phyloP scores from a whole-genome alignment of 2,888 invertebrate species.

The Clusia tigrina region DNA sequence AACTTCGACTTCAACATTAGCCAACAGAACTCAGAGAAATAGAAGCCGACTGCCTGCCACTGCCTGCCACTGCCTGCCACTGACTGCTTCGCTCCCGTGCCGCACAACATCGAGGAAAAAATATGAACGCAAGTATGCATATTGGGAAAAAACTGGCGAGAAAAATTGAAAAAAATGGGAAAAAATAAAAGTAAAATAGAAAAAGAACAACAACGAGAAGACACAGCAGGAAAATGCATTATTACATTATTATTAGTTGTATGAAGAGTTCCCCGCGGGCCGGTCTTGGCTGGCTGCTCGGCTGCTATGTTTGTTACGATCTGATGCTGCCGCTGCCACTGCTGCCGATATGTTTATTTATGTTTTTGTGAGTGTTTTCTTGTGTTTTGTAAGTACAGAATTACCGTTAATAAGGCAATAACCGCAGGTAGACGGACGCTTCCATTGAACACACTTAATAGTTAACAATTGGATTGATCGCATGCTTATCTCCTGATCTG shows the following conservation, averaged over 20 bases:
- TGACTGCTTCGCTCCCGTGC: too few species aligned
- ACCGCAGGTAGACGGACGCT: background rate
- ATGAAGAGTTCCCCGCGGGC: too few species aligned
- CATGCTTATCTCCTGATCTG: too few species aligned
- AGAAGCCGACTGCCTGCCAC: too few species aligned
- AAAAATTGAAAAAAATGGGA: background rate
- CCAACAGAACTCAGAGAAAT: background rate
- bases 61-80: too few species aligned
- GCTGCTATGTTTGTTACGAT: background rate
- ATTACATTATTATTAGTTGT: background rate
- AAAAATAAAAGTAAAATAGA: background rate
- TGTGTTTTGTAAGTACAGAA: background rate
- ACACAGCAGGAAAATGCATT: background rate
- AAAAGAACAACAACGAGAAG: background rate
- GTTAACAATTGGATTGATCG: too few species aligned
- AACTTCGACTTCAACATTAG: background rate
- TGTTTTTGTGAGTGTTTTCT: background rate
- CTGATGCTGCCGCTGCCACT: conserved; percentile 1
- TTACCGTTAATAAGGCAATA: conserved; percentile 1
- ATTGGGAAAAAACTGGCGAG: background rate
- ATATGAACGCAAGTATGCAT: too few species aligned
- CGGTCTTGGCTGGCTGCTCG: background rate
- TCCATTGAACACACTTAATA: too few species aligned
- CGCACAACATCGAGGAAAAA: too few species aligned
- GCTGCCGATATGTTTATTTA: background rate